Conservation (phyloP, 2,113 vertebrate species). For the Arenaria interpres region DNA sequence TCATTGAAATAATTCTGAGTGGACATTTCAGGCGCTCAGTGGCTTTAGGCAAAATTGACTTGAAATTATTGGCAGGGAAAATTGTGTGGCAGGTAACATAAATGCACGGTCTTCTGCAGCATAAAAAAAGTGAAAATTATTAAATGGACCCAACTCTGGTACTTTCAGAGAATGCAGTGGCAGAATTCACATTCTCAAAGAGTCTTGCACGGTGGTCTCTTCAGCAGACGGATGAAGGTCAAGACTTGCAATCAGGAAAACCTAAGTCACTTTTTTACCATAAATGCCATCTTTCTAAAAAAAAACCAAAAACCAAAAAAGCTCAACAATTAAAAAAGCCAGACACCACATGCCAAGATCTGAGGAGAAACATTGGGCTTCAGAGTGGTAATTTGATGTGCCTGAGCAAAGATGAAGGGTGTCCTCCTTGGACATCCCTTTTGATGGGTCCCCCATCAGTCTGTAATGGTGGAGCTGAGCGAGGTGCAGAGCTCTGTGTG, state of each 20-base stretch:
- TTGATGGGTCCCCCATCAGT: neutral
- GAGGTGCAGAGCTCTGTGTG: neutral
- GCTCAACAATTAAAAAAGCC: neutral
- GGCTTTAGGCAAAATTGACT: neutral
- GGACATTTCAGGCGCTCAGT: neutral
- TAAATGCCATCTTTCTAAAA: neutral
- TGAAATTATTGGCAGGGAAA: neutral
- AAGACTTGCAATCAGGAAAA: neutral
- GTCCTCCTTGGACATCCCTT: neutral
- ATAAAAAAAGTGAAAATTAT: neutral
- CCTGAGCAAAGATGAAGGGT: neutral
- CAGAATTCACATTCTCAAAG: neutral
- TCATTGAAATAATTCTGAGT: neutral
- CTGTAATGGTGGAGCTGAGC: neutral
- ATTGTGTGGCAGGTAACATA: neutral
- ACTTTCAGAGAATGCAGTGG: neutral
- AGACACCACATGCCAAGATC: neutral
- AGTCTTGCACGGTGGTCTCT: neutral
- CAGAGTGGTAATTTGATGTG: too few species aligned
- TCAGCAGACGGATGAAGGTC: neutral
- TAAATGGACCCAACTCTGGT: neutral
- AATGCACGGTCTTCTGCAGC: neutral
- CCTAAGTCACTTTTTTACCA: neutral
- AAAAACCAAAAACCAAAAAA: neutral
- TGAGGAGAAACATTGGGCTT: neutral